These are phyloP conservation scores for Rhinophrynus dorsalis DNA, from an alignment of 2,797 vertebrate species.

Conservation along the genomic window DNA sequence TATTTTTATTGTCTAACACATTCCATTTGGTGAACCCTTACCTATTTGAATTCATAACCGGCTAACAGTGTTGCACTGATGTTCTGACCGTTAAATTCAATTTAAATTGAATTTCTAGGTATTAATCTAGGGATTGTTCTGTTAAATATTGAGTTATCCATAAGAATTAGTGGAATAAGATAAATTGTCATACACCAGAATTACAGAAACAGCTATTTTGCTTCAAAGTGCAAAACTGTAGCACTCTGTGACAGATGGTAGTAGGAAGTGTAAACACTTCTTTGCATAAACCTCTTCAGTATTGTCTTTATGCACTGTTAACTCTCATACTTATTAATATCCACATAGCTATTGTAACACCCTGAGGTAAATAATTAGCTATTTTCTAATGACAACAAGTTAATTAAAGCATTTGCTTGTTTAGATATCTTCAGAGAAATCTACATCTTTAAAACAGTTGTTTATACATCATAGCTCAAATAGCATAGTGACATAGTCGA, in stretches of 20 bases:
- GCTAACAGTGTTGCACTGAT: too few relatives aligned
- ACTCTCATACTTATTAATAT: conserved; percentile 33
- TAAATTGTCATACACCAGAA: too few relatives aligned
- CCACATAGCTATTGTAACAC: conserved; percentile 24
- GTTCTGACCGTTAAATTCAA: too few relatives aligned
- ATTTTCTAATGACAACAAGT: conserved; percentile 31
- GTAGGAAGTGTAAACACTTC: conserved; percentile 9
- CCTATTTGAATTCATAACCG: too few relatives aligned
- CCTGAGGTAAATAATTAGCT: conserved; percentile 34
- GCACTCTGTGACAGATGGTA: conserved; percentile 30
- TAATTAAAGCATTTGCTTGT: conserved; percentile 40
- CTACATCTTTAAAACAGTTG: conserved; percentile 6
- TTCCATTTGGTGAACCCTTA: too few relatives aligned
- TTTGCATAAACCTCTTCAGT: conserved; percentile 1
- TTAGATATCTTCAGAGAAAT: conserved; percentile 14
- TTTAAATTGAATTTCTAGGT: too few relatives aligned
- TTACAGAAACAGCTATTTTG: neutral
- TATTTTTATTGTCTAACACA: too few relatives aligned
- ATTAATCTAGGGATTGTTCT: too few relatives aligned
- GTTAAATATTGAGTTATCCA: too few relatives aligned
- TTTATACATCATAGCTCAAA: neutral
- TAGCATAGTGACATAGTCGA: too few relatives aligned
- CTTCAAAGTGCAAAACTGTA: conserved; percentile 10
- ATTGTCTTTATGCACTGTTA: conserved; percentile 32
- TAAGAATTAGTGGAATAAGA: too few relatives aligned